Percentiles rank a stretch among this genome's conserved stretches.
phyloP scores from a whole-genome alignment of 2,888 invertebrate genomes.

The Allolobophora icterica region DNA sequence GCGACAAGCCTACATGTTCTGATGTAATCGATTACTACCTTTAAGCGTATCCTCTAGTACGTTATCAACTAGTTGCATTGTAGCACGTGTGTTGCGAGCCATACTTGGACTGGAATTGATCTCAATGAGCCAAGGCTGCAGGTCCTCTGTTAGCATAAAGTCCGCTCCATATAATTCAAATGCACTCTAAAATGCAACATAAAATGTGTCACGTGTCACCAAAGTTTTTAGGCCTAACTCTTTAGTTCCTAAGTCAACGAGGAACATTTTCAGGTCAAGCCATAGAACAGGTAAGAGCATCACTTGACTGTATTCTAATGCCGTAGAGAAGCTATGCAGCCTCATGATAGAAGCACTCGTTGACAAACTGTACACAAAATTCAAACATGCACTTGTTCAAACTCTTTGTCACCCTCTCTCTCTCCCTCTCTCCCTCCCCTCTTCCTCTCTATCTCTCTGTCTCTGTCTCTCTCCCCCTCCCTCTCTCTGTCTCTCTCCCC shows the following conservation, averaged over 20 bases:
- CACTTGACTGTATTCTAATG: neutral
- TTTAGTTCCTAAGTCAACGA: no score
- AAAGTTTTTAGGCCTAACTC: no score
- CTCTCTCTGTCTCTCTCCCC: no score
- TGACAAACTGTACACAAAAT: neutral
- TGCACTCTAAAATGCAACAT: constrained; percentile 70
- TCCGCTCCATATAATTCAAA: constrained; percentile 92
- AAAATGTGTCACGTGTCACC: neutral
- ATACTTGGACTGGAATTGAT: constrained; percentile 87
- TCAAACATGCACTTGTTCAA: neutral
- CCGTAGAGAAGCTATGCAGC: neutral
- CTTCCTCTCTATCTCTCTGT: no score
- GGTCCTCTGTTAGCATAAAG: constrained; percentile 84
- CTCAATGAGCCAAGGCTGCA: constrained; percentile 84
- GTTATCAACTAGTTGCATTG: constrained; percentile 80
- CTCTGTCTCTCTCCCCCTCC: no score
- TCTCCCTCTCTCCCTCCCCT: no score
- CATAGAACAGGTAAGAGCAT: neutral
- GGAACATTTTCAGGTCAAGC: neutral
- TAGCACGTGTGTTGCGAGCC: constrained; percentile 80
- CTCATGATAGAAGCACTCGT: neutral
- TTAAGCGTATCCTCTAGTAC: constrained; percentile 84
- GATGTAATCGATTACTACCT: constrained; percentile 57
- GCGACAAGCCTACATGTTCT: no score
- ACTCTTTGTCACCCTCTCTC: no score